These are phyloP conservation scores for Phenganax subtilis DNA, from an alignment of 92 coral and sea anemone species.

Conservation along the genomic window DNA sequence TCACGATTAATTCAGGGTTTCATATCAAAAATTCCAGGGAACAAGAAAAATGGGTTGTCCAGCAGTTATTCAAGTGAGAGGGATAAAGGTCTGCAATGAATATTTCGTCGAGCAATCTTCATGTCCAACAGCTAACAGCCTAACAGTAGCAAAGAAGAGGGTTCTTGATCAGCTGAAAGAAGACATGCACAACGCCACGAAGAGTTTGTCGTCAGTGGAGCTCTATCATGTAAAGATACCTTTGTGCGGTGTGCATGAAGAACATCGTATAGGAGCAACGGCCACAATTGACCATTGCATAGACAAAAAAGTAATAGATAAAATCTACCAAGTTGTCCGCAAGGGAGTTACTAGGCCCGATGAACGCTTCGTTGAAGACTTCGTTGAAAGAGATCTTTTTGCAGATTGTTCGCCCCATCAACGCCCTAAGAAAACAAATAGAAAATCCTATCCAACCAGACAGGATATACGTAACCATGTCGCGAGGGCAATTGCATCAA, in stretches of 20 bases:
- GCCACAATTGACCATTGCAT: constrained; percentile 53
- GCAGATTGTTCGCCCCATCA: constrained; percentile 1
- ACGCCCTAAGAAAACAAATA: constrained; percentile 33
- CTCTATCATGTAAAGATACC: constrained; percentile 50
- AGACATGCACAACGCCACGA: constrained; percentile 31
- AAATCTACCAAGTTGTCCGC: constrained; percentile 49
- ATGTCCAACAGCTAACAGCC: constrained; percentile 42
- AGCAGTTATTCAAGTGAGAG: constrained; percentile 43
- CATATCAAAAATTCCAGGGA: constrained; percentile 54
- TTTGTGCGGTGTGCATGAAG: constrained; percentile 34
- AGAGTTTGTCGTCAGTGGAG: constrained; percentile 4
- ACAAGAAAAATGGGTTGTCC: constrained; percentile 52
- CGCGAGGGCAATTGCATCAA: constrained; percentile 41
- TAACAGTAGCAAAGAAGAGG: constrained; percentile 45
- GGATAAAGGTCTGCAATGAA: constrained; percentile 29
- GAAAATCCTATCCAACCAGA: constrained; percentile 46
- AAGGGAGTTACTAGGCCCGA: constrained; percentile 18
- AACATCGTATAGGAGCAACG: constrained; percentile 46
- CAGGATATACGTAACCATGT: constrained; percentile 48
- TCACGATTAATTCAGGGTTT: constrained; percentile 16
- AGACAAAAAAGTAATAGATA: constrained; percentile 46
- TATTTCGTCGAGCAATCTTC: constrained; percentile 32
- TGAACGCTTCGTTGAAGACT: constrained; percentile 42
- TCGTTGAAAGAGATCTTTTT: constrained; percentile 45
- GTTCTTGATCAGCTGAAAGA: constrained; percentile 37